Conservation (phyloP, 1,140 invertebrate species). For the Drosophila navojoa region DNA sequence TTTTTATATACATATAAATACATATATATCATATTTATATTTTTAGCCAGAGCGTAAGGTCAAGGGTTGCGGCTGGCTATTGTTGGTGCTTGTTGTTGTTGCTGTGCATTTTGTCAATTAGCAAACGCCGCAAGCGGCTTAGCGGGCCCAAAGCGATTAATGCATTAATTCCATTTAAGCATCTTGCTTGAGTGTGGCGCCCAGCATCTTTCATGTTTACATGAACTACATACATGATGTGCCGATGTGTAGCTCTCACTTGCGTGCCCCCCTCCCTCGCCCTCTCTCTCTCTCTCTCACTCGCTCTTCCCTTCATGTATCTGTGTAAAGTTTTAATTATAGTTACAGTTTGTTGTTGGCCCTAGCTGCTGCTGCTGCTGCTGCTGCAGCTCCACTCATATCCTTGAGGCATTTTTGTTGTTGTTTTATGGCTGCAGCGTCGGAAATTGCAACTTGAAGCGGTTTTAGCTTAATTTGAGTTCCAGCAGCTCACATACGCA, state of each 20-base stretch:
- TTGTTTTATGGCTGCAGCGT: constrained; percentile 43
- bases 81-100: constrained; percentile 20
- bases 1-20: no score
- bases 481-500: constrained; percentile 38
- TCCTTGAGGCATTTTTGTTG: constrained; percentile 61
- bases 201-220: constrained; percentile 19
- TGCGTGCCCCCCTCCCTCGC: background rate
- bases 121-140: constrained; percentile 61
- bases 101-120: constrained; percentile 74
- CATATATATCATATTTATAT: no score
- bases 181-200: constrained; percentile 9
- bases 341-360: constrained; percentile 57
- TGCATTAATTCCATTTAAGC: constrained; percentile 64
- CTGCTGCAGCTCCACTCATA: constrained; percentile 38
- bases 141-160: constrained; percentile 66
- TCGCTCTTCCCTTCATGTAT: constrained; percentile 1
- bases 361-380: constrained; percentile 13
- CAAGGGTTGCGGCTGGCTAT: constrained; percentile 9
- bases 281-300: background rate
- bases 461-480: constrained; percentile 77
- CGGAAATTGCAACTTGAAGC: constrained; percentile 78
- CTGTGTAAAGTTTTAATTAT: constrained; percentile 71
- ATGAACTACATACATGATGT: constrained; percentile 23
- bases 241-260: background rate
- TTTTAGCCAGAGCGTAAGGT: constrained; percentile 23